Evolutionary conservation across 2,888 invertebrate genomes (phyloP).

Genomic region (Ommatoiulus sabulosus): DNA sequence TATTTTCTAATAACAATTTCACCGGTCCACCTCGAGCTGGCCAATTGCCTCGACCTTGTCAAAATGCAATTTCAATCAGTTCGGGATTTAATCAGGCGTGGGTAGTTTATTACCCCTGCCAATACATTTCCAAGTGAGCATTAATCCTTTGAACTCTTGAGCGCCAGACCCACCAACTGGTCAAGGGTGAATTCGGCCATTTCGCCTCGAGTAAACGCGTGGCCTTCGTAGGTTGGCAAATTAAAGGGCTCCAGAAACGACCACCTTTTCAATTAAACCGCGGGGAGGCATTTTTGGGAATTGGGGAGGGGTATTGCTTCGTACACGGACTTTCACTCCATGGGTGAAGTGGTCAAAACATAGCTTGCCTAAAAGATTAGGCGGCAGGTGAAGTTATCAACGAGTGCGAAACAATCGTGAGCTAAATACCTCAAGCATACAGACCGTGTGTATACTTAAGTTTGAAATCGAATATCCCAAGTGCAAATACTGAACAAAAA

Average conservation of each 20-base stretch:
- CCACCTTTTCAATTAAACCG: conserved; percentile 26
- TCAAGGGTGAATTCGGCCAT: conserved; percentile 10
- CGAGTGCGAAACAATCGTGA: background rate
- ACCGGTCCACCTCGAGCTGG: background rate
- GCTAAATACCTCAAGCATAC: background rate
- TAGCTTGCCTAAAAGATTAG: background rate
- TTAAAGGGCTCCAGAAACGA: background rate
- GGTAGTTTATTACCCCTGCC: background rate
- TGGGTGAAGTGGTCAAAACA: background rate
- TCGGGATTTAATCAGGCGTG: background rate
- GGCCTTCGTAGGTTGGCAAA: background rate
- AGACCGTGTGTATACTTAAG: background rate
- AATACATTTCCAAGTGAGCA: background rate
- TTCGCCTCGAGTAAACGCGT: background rate
- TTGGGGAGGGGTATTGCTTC: background rate
- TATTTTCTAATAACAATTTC: background rate
- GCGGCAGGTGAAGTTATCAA: background rate
- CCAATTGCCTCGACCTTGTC: conserved; percentile 17
- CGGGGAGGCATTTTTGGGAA: background rate
- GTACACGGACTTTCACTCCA: background rate
- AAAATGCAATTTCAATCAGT: conserved; percentile 24
- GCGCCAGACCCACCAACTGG: background rate
- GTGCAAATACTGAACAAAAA: background rate
- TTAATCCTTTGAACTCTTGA: conserved; percentile 36
- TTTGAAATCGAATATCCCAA: background rate